phyloP scores from a whole-genome alignment of 1,140 invertebrate genomes.

The Heliothis subflexa region DNA sequence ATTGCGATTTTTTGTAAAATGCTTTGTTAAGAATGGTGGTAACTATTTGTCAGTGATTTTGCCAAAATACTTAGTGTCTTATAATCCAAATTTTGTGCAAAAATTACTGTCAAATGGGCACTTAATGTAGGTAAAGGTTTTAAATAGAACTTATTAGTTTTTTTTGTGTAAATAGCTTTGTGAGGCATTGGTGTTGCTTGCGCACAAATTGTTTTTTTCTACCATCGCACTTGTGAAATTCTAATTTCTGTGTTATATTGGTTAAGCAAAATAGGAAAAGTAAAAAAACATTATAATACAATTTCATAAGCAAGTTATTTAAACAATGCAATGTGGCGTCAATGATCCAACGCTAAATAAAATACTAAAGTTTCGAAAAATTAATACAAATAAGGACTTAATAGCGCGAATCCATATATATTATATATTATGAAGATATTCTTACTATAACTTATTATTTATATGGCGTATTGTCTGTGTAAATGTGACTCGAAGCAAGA shows the following conservation, averaged over 20 bases:
- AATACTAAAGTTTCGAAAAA: too few species aligned
- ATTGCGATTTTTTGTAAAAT: neutral
- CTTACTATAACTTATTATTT: constrained; percentile 12
- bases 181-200: constrained; percentile 30
- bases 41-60: neutral
- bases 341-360: too few species aligned
- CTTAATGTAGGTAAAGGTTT: neutral
- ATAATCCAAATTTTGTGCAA: neutral
- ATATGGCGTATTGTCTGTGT: constrained; percentile 25
- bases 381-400: too few species aligned
- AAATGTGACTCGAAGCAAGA: constrained; percentile 19
- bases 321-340: too few species aligned
- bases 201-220: constrained; percentile 42
- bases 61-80: too few species aligned
- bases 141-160: neutral
- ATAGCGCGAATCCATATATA: too few species aligned
- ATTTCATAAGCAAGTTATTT: too few species aligned
- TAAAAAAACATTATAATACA: neutral
- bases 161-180: constrained; percentile 39
- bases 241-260: neutral
- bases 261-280: neutral
- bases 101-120: neutral
- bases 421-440: neutral
- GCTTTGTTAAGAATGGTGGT: neutral
- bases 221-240: constrained; percentile 13